Base-by-base conservation (phyloP, 2,113 vertebrate genomes). In the Oriolus oriolus region DNA sequence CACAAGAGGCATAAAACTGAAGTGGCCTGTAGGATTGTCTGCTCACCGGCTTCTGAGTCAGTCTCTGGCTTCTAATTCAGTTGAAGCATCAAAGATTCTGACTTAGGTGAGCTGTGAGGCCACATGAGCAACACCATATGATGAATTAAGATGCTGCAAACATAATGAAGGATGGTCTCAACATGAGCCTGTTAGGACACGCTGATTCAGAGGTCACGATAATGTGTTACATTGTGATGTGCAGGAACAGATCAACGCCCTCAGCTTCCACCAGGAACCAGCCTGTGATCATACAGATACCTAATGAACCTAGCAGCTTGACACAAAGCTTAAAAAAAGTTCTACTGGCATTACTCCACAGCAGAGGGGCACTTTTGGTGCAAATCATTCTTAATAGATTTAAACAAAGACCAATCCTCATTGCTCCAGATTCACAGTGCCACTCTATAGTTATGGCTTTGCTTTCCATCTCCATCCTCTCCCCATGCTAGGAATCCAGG, bases 201-300 rank as follows among this genome's bases (percentile, higher is more conserved):
- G 9, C 2, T 4, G 24, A 35, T 35, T 44, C 54, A 63, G 60
- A 78, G n/a, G n/a, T 31, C 21, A 66, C 6, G 0, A 22, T 1
- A 2, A 35, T 6, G 24, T 10, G 26, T 57, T 49, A 41, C 0
- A 1, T 27, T 0, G 0, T 64, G 56, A 75, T 1, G 6, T 16
- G 30, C 19, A 56, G 56, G 41, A 70, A 53, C 2, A 65, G 28
- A 65, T 6, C 17, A 33, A 39, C 0, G 0, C 37, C 30, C 68
- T 52, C 47, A 42, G 22, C 14, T 65, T 45, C 70, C 26, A n/a
- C 15, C 13, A 26, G 73, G 35, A 75, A 10, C 35, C 35, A 45
- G 50, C 35, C 41, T 80, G 26, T 7, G 27, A 50, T 30, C 63
- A 27, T 4, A 7, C 16, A 61, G 80, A 61, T 28, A n/a, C 14